Percentiles rank a stretch among this genome's conserved stretches.
Conservation (phyloP, 2,888 invertebrate genomes). For the Omphaloscelis lunosa region DNA sequence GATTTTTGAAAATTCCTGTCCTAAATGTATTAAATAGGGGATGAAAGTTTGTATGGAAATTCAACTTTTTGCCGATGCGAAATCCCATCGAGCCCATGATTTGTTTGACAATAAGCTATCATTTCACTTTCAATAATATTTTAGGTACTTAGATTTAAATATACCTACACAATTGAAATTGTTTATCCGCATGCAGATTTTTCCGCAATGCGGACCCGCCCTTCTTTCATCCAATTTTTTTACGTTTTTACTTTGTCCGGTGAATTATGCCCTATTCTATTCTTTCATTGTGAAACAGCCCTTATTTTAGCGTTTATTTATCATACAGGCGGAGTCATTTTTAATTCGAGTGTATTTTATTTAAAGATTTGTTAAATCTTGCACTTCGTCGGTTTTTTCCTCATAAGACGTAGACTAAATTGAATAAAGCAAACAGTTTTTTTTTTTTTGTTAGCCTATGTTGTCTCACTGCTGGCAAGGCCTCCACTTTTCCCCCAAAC, state of each 20-base stretch:
- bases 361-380: not conserved
- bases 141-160: not conserved
- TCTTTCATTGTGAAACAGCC: not conserved
- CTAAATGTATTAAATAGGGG: not conserved
- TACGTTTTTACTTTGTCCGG: not conserved
- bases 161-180: not conserved
- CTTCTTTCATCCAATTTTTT: slow-evolving; percentile 9
- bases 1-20: not conserved
- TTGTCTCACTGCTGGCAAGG: not conserved
- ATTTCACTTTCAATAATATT: not conserved
- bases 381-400: not conserved
- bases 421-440: not conserved
- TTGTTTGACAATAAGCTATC: not conserved
- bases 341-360: not conserved
- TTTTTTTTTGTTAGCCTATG: not conserved
- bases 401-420: not conserved
- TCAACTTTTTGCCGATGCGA: too few relatives aligned
- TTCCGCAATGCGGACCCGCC: slow-evolving; percentile 8
- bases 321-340: not conserved
- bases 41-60: not conserved
- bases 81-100: not conserved
- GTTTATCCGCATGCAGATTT: slow-evolving; percentile 1
- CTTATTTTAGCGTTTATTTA: not conserved
- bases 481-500: not conserved
- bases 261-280: not conserved